Conservation (phyloP, 2,113 vertebrate species). For the Solenodon paradoxus region DNA sequence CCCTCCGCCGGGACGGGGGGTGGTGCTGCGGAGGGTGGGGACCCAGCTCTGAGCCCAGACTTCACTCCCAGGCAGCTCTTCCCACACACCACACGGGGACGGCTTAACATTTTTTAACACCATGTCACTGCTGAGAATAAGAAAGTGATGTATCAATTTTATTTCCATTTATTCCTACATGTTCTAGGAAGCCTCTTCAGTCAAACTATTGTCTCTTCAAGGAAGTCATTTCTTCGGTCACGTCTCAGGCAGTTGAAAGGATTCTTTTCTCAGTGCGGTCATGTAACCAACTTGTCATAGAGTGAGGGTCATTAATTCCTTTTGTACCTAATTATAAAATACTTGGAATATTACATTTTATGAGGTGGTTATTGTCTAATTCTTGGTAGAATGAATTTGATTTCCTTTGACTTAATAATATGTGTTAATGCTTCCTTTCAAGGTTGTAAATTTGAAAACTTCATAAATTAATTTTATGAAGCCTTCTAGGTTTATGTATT, state of each 20-base stretch:
- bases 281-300: neutral
- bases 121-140: neutral
- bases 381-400: slow-evolving; percentile 5
- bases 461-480: slow-evolving; percentile 29
- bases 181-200: rapidly evolving
- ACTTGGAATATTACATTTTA: slow-evolving; percentile 18
- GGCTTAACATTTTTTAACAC: too few relatives aligned
- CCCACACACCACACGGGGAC: too few relatives aligned
- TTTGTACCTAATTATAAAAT: neutral
- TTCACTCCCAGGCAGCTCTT: neutral
- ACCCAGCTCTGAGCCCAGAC: too few relatives aligned
- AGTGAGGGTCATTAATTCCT: neutral
- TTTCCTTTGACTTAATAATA: slow-evolving; percentile 33
- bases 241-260: neutral
- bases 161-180: neutral
- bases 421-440: neutral
- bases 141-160: neutral
- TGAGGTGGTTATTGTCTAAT: slow-evolving; percentile 32
- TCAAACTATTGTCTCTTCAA: neutral
- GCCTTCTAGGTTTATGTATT: neutral
- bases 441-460: slow-evolving; percentile 43
- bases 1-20: too few relatives aligned
- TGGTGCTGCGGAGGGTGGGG: too few relatives aligned
- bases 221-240: neutral
- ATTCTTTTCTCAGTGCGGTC: neutral